Evolutionary conservation across 2,888 invertebrate genomes (phyloP).

Genomic region (Mermis nigrescens): DNA sequence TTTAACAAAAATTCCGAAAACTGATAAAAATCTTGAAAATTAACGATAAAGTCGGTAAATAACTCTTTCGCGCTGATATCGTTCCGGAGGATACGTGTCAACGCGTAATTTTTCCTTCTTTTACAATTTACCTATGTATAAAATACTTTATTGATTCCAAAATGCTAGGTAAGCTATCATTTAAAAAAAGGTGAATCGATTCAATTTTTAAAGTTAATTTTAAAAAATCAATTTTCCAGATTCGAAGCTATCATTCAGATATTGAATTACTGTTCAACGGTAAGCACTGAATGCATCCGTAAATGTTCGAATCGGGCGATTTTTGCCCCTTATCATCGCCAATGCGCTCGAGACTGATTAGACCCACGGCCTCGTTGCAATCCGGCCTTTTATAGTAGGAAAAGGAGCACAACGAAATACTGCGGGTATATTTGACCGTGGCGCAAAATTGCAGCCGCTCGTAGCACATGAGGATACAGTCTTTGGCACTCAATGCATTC

Average conservation of each 20-base stretch:
- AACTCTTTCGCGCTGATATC: too few species aligned
- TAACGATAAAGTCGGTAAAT: too few species aligned
- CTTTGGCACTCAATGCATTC: background rate
- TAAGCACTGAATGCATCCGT: background rate
- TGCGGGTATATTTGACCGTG: background rate
- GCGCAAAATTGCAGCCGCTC: slow-evolving; percentile 1
- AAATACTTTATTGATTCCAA: too few species aligned
- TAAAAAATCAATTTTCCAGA: too few species aligned
- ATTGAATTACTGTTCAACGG: background rate
- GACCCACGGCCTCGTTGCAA: background rate
- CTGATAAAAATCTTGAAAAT: too few species aligned
- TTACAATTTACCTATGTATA: too few species aligned
- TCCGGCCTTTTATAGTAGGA: background rate
- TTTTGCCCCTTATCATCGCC: background rate
- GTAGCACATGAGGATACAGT: slow-evolving; percentile 1
- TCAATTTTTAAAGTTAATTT: too few species aligned
- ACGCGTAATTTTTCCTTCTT: too few species aligned
- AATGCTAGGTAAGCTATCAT: too few species aligned
- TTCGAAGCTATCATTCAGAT: background rate
- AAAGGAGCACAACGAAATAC: background rate
- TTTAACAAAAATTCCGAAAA: too few species aligned
- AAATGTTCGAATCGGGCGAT: background rate
- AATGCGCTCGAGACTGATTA: background rate
- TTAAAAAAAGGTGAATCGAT: too few species aligned
- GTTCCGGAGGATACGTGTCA: too few species aligned